Conservation (phyloP, 2,888 invertebrate genomes). For the Didymodactylos carnosus region DNA sequence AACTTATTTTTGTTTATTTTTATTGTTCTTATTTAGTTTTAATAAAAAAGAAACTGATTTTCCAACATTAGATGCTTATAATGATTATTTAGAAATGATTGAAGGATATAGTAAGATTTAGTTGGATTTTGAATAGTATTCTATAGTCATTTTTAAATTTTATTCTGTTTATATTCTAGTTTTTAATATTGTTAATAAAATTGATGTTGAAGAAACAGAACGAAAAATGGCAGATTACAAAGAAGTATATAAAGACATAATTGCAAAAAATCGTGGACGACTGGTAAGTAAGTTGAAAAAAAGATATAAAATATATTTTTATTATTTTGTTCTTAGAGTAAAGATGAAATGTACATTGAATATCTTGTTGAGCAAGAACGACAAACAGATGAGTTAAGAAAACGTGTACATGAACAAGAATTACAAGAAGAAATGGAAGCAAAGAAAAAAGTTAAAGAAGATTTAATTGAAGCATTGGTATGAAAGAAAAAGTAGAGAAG, state of each 20-base stretch:
- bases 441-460: background rate
- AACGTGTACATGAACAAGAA: background rate
- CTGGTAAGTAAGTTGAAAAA: slow-evolving; percentile 36
- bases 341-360: slow-evolving; percentile 21
- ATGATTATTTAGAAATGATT: slow-evolving; percentile 85
- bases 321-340: background rate
- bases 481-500: too few relatives aligned
- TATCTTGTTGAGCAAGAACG: background rate
- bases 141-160: background rate
- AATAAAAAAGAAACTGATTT: slow-evolving; percentile 92
- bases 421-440: background rate
- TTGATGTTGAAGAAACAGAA: slow-evolving; percentile 9
- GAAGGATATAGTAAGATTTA: slow-evolving; percentile 47
- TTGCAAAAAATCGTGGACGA: slow-evolving; percentile 40
- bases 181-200: slow-evolving; percentile 10
- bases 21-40: slow-evolving; percentile 41
- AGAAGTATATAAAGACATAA: slow-evolving; percentile 6
- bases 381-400: background rate
- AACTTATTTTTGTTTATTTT: background rate
- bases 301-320: background rate
- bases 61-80: slow-evolving; percentile 55
- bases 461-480: background rate
- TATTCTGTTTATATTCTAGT: slow-evolving; percentile 1
- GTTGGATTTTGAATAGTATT: background rate
- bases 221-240: slow-evolving; percentile 8